A percentile compares a stretch with the other conserved stretches of the same genome.
Conservation (phyloP, 2,888 invertebrate species). For the Scaptomyza caliginosa region DNA sequence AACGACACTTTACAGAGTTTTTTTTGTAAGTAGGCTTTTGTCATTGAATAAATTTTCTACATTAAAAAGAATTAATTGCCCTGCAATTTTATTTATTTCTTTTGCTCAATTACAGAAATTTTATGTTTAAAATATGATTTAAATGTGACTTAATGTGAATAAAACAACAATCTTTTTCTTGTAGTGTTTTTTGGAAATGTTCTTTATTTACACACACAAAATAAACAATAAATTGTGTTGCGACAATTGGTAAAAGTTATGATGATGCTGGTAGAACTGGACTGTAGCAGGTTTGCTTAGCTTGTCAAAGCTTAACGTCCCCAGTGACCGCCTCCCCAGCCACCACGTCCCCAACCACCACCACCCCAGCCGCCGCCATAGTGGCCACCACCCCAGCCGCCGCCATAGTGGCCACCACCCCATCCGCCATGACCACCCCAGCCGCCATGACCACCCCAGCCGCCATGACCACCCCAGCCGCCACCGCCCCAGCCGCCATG, state of each 20-base stretch:
- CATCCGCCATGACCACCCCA: slow-evolving; percentile 14
- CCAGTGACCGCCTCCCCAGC: slow-evolving; percentile 11
- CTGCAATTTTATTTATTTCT: neutral
- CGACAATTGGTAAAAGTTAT: neutral
- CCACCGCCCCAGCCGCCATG: slow-evolving; percentile 1
- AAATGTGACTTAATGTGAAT: neutral
- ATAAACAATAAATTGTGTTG: neutral
- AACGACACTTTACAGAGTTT: too few relatives aligned
- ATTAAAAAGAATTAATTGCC: neutral
- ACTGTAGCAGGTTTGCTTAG: too few relatives aligned
- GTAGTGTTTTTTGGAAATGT: slow-evolving; percentile 31
- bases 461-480: neutral
- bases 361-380: slow-evolving; percentile 3
- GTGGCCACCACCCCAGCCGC: neutral
- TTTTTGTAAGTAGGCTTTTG: too few relatives aligned
- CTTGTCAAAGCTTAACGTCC: slow-evolving; percentile 26
- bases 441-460: neutral
- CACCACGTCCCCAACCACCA: neutral
- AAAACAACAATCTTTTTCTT: neutral
- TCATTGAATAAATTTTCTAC: too few relatives aligned
- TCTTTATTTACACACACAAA: slow-evolving; percentile 50
- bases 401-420: slow-evolving; percentile 1
- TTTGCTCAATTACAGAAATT: neutral
- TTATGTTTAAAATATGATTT: neutral
- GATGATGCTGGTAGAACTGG: neutral